Conservation (phyloP, 2,888 invertebrate genomes). For the Morpho achilles region DNA sequence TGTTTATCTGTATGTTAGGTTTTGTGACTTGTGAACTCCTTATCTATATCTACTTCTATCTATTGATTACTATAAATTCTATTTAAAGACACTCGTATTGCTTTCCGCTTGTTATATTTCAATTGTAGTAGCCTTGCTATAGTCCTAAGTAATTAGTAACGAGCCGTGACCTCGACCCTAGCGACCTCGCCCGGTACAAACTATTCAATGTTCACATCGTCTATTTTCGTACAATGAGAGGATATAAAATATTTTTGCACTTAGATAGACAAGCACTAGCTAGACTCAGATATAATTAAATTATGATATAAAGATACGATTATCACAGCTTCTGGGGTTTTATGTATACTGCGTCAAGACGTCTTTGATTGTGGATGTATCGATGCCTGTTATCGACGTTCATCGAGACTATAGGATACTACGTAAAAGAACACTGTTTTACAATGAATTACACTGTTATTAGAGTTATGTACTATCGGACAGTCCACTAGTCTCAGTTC, state of each 20-base stretch:
- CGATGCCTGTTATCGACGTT: too few relatives aligned
- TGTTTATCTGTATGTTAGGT: conserved; percentile 13
- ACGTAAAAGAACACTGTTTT: too few relatives aligned
- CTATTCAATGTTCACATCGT: conserved; percentile 49
- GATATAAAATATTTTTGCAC: conserved; percentile 70
- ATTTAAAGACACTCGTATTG: conserved; percentile 14
- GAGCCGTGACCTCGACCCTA: conserved; percentile 46
- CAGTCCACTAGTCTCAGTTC: too few relatives aligned
- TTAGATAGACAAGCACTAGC: conserved; percentile 56
- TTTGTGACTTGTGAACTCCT: conserved; percentile 18
- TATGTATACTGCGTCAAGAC: too few relatives aligned
- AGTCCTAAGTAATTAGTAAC: conserved; percentile 13
- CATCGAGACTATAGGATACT: too few relatives aligned
- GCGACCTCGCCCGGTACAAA: conserved; percentile 61
- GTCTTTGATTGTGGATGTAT: too few relatives aligned
- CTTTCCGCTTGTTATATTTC: conserved; percentile 18
- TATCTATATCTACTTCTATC: too few relatives aligned
- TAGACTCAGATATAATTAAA: conserved; percentile 28
- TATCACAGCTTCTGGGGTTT: too few relatives aligned
- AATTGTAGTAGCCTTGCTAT: conserved; percentile 11
- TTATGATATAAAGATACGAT: not conserved
- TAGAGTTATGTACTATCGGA: too few relatives aligned
- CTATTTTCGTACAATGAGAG: conserved; percentile 64
- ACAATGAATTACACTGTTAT: too few relatives aligned
- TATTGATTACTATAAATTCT: too few relatives aligned